A percentile compares a stretch with the other conserved stretches of the same genome.
Evolutionary conservation across 1,140 invertebrate species (phyloP).

Genomic region (Caenorhabditis latens): DNA sequence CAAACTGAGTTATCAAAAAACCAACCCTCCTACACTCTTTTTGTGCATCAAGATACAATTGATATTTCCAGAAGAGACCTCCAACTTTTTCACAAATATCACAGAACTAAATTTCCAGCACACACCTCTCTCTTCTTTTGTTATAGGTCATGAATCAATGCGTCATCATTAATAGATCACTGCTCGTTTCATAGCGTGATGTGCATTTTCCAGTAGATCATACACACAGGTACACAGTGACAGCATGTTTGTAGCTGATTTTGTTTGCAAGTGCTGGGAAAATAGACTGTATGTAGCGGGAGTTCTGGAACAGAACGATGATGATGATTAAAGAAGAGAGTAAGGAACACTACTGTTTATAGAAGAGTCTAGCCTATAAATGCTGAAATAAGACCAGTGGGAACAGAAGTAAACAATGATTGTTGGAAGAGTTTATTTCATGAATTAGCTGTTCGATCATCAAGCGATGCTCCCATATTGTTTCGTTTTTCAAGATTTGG

Average conservation of each 20-base stretch:
- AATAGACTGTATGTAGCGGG: background rate
- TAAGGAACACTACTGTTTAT: too few species aligned
- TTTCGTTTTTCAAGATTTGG: too few species aligned
- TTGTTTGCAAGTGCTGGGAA: background rate
- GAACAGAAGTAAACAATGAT: too few species aligned
- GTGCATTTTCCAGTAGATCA: background rate
- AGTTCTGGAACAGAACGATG: background rate
- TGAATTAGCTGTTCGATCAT: too few species aligned
- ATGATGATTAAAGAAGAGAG: background rate
- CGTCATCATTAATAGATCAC: slow-evolving; percentile 15
- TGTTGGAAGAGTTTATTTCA: too few species aligned
- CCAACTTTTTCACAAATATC: background rate
- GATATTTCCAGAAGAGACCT: background rate
- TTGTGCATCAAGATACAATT: background rate
- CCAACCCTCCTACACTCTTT: slow-evolving; percentile 11
- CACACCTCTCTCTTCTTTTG: background rate
- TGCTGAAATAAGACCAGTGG: too few species aligned
- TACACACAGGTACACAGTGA: background rate
- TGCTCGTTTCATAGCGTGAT: background rate
- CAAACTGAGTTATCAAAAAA: slow-evolving; percentile 3
- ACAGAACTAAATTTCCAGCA: background rate
- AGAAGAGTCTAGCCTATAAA: too few species aligned
- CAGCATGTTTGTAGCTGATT: background rate
- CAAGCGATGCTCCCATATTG: too few species aligned
- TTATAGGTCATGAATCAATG: background rate